These are phyloP conservation scores for Frankliniella fusca DNA, from an alignment of 2,888 invertebrate genomes.

Conservation along the genomic window DNA sequence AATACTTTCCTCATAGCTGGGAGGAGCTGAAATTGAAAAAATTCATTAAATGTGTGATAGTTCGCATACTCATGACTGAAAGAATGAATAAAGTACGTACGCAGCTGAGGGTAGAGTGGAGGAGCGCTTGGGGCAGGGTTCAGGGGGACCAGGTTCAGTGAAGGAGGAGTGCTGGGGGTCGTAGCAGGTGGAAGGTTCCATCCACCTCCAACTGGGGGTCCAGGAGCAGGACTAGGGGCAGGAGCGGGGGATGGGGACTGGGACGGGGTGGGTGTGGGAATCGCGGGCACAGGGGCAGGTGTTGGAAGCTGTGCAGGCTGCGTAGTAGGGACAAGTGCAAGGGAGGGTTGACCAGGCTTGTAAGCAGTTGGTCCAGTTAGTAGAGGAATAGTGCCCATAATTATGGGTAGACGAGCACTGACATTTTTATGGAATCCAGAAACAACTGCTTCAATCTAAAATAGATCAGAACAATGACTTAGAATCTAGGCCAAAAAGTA, in stretches of 20 bases:
- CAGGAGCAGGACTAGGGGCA: background rate
- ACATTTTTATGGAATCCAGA: constrained; percentile 64
- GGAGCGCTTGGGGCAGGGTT: background rate
- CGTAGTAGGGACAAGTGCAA: too few species aligned
- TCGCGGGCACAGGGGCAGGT: background rate
- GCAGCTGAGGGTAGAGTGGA: background rate
- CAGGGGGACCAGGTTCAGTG: too few species aligned
- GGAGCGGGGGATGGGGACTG: background rate
- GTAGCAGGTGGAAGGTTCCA: background rate
- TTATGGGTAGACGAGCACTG: constrained; percentile 60
- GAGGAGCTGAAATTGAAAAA: background rate
- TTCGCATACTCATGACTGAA: background rate
- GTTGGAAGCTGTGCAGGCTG: too few species aligned
- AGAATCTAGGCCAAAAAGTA: constrained; percentile 60
- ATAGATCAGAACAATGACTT: constrained; percentile 24
- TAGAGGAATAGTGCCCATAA: constrained; percentile 71
- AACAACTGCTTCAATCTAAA: constrained; percentile 58
- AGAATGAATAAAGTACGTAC: background rate
- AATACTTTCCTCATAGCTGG: background rate
- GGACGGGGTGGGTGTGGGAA: too few species aligned
- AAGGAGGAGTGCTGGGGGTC: background rate
- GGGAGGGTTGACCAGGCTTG: background rate
- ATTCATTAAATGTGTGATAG: background rate
- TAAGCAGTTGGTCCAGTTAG: constrained; percentile 42
- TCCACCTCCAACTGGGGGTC: background rate